phyloP scores from a whole-genome alignment of 2,113 vertebrate genomes.

The Toxotes chatareus region DNA sequence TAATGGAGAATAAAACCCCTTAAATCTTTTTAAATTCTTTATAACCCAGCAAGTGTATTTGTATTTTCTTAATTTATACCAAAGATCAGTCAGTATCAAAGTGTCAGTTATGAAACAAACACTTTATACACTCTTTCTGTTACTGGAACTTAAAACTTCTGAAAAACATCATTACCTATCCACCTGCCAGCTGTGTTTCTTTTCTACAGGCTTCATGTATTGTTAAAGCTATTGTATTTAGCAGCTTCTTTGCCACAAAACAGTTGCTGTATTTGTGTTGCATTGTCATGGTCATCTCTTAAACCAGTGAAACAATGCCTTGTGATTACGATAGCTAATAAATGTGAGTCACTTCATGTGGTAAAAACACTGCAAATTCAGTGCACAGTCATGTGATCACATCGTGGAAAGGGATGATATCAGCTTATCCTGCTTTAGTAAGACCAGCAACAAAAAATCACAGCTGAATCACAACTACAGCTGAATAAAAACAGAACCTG shows the following conservation, averaged over 20 bases:
- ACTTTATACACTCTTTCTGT: slow-evolving; percentile 43
- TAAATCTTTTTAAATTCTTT: slow-evolving; percentile 66
- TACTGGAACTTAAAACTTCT: slow-evolving; percentile 6
- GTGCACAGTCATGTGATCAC: too few species aligned
- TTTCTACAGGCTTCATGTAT: background rate
- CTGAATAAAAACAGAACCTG: slow-evolving; percentile 4
- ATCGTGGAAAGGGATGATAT: background rate
- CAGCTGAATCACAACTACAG: background rate
- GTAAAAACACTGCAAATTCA: background rate
- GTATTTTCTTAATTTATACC: slow-evolving; percentile 53
- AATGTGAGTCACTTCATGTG: background rate
- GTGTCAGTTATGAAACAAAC: slow-evolving; percentile 39
- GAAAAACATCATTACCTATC: too few species aligned
- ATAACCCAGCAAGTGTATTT: slow-evolving; percentile 49
- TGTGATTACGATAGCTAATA: too few species aligned
- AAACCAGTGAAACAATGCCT: too few species aligned
- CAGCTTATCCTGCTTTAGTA: slow-evolving; percentile 6
- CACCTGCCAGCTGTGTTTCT: slow-evolving; percentile 3
- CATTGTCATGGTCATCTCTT: too few species aligned
- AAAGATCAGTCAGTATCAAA: slow-evolving; percentile 45
- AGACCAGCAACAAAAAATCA: background rate
- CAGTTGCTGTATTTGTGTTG: slow-evolving; percentile 15
- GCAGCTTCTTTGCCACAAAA: slow-evolving; percentile 22
- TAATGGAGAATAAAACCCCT: slow-evolving; percentile 48
- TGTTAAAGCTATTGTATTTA: slow-evolving; percentile 22